Conservation (phyloP, 2,888 invertebrate species). For the Busseola fusca region DNA sequence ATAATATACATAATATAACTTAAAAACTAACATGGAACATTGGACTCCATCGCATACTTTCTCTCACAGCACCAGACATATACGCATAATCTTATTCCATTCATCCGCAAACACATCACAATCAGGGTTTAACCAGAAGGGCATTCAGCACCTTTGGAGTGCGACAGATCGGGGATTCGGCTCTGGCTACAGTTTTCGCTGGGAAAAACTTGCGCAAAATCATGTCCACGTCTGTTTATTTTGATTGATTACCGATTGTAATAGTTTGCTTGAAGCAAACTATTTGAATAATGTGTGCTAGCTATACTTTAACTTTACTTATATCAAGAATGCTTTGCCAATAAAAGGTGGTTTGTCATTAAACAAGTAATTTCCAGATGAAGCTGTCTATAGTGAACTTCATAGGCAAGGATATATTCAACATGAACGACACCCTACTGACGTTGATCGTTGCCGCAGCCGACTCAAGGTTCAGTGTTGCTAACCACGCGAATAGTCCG, state of each 20-base stretch:
- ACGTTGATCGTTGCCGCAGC: slow-evolving; percentile 95
- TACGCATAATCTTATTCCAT: no score
- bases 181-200: no score
- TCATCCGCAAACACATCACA: no score
- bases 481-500: slow-evolving; percentile 95
- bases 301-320: background rate
- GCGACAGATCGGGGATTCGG: no score
- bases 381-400: slow-evolving; percentile 92
- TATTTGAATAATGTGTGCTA: background rate
- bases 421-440: slow-evolving; percentile 92
- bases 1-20: no score
- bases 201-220: no score
- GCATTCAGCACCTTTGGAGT: no score
- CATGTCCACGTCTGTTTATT: background rate
- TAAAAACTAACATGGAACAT: no score
- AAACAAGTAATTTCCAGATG: slow-evolving; percentile 67
- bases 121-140: no score
- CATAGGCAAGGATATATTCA: slow-evolving; percentile 93
- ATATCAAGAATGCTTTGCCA: background rate
- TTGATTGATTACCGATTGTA: background rate
- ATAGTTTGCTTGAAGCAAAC: no score
- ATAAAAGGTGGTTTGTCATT: background rate
- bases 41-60: no score
- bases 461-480: slow-evolving; percentile 96
- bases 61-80: no score